These are phyloP conservation scores for Microctenopoma stevenorrisi DNA, from an alignment of 2,797 vertebrate genomes.

Conservation along the genomic window DNA sequence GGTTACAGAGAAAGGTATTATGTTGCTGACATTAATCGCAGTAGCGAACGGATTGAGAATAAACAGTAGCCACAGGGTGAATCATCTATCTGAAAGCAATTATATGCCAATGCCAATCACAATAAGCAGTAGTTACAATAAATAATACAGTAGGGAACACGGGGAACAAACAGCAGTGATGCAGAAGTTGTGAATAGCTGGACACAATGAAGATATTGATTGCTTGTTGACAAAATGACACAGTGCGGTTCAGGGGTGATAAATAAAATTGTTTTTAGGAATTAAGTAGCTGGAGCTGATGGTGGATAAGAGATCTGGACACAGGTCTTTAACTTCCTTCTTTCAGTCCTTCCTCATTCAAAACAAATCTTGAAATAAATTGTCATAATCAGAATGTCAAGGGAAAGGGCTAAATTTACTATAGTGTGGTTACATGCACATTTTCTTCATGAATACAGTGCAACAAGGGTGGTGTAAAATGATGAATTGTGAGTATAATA, in stretches of 20 bases:
- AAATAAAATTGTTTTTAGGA: constrained; percentile 28
- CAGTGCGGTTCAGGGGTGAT: constrained; percentile 3
- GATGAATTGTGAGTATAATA: too few relatives aligned
- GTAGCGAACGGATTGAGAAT: constrained; percentile 26
- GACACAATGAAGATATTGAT: constrained; percentile 39
- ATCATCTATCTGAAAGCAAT: constrained; percentile 69
- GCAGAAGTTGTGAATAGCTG: constrained; percentile 38
- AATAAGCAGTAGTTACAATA: constrained; percentile 59
- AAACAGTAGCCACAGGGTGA: constrained; percentile 55
- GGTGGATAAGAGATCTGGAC: not conserved
- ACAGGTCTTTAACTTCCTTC: constrained; percentile 3
- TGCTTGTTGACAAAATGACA: constrained; percentile 43
- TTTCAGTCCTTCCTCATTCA: too few relatives aligned
- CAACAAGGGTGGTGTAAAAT: too few relatives aligned
- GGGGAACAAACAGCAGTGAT: constrained; percentile 37
- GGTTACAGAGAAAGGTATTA: constrained; percentile 43
- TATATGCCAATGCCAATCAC: constrained; percentile 47
- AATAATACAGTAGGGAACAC: constrained; percentile 49
- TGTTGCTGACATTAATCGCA: constrained; percentile 27
- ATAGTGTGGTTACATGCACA: too few relatives aligned
- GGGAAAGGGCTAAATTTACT: too few relatives aligned
- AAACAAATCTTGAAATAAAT: not conserved
- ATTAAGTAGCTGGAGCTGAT: constrained; percentile 16
- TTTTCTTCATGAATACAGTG: too few relatives aligned
- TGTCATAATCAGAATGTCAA: too few relatives aligned